Percentiles rank a stretch among this genome's conserved stretches.
phyloP scores from a whole-genome alignment of 35 echinoderm and acorn worm species.

The Apostichopus parvimensis region DNA sequence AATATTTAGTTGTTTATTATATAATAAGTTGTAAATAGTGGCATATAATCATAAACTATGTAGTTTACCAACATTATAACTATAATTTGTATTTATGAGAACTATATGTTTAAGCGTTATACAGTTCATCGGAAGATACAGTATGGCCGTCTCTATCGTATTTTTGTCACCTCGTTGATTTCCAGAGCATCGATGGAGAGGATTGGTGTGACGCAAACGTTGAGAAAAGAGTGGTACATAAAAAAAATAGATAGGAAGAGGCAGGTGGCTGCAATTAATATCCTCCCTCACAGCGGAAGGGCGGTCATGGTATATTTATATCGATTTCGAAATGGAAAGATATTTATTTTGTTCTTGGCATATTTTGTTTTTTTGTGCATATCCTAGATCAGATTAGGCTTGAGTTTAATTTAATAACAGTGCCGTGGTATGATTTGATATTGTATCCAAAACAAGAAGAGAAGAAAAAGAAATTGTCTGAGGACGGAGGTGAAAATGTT shows the following conservation, averaged over 20 bases:
- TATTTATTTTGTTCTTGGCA: neutral
- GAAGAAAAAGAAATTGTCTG: too few relatives aligned
- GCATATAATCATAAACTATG: too few relatives aligned
- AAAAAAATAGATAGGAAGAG: neutral
- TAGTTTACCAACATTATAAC: too few relatives aligned
- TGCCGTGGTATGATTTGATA: neutral
- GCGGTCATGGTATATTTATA: constrained; percentile 4
- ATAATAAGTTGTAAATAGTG: too few relatives aligned
- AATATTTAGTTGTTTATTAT: too few relatives aligned
- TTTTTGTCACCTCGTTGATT: neutral
- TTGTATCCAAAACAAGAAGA: too few relatives aligned
- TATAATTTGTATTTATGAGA: too few relatives aligned
- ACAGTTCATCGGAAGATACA: too few relatives aligned
- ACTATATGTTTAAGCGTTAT: too few relatives aligned
- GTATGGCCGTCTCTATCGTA: too few relatives aligned
- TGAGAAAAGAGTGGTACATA: neutral
- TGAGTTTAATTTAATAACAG: neutral
- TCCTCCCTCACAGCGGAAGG: neutral
- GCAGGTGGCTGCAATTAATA: neutral
- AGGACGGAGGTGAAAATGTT: too few relatives aligned
- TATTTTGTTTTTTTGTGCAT: neutral
- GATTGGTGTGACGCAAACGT: neutral
- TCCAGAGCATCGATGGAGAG: neutral
- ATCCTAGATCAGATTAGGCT: neutral
- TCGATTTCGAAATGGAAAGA: neutral